Evolutionary conservation across 1,140 invertebrate species (phyloP), one percentile per base, ranked within the genome.

Genomic region (Drosophila bocqueti): DNA sequence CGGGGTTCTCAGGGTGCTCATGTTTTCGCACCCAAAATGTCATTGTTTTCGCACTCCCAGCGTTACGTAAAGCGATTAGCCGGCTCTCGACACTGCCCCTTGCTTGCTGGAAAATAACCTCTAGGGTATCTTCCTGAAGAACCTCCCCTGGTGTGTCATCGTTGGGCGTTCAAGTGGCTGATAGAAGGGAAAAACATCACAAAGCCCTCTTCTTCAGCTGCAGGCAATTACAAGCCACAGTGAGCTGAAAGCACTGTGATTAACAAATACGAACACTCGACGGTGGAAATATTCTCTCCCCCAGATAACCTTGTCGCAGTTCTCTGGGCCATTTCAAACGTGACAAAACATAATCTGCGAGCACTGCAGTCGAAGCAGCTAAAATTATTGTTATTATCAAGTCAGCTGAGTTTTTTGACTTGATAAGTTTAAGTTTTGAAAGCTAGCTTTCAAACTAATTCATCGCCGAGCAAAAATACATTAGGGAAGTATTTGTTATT

Each of bases 11-110:
- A 67, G 54, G 38, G 42, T 63, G 52, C 38, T 47, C 18, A 46
- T 47, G 47, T 74, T 55, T 34, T 59, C 66, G 68, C 38, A 47
- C 65, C 52, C 42, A 38, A 75, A 46, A 42, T 73, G 65, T 45
- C 66, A 85, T 83, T 83, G 77, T 84, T 81, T 73, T 73, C 55
- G 38, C 54, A 42, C 54, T 55, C 58, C 61, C 46, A 61, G 46
- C 21, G 4, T 73, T 73, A 74, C 71, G 71, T 74, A 74, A 74
- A 74, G 24, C 68, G 68, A 73, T 74, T 74, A 61, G 43, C 68
- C 40, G 45, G n/a, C 55, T 36, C 52, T 58, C 26, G 15, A 72
- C 31, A 59, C 38, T 26, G 10, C 40, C 21, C 7, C 31, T 31
- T 34, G 68, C 61, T 73, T 34, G 55, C 45, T 73, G 67, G 71